Base-by-base conservation (phyloP, 1,140 invertebrate genomes). In the Leptinotarsa texana region DNA sequence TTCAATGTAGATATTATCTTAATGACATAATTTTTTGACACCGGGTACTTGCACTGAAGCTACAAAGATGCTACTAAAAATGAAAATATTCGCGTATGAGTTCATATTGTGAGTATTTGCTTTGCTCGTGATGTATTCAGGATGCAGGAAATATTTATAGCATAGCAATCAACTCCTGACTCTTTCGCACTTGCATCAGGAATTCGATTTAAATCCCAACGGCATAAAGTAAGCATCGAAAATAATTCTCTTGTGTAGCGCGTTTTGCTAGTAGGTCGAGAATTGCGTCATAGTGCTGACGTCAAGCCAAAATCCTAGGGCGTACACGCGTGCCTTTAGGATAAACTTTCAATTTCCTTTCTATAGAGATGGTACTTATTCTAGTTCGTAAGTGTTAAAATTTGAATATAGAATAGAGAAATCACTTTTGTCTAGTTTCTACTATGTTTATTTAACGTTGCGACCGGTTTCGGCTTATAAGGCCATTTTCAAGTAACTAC, bases 121-220 rank as follows among this genome's bases (percentile, higher is more conserved):
- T 42, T 42, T 42, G 8, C 33, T 42, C 33, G 8, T 42, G 33
- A 3, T 2, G 0, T 8, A 42, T 42, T 42, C 33, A 42, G 17
- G 51, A 57, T 57, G 4, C 51, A 57, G 51, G 51, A 57, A 18
- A 57, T 57, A n/a, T 57, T 57, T 57, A 17, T 27, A 73, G 62
- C 33, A 49, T 21, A 42, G 13, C 17, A 15, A 74, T 61, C 1
- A 42, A n/a, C 57, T 11, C n/a, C 47, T 27, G 13, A 33, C n/a
- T 21, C n/a, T 18, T 66, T 15, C 24, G 5, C 18, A 3, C 24
- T 66, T 13, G 15, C 1, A 17, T 66, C 24, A 66, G 18, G 17
- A 17, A 42, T 42, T 42, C 33, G 33, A 42, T 42, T 42, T 11
- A 8, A 57, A 57, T 57, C n/a, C 51, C n/a, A 57, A 57, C 51